These are phyloP conservation scores for Vimba vimba DNA, from an alignment of 2,113 vertebrate species.

Conservation along the genomic window DNA sequence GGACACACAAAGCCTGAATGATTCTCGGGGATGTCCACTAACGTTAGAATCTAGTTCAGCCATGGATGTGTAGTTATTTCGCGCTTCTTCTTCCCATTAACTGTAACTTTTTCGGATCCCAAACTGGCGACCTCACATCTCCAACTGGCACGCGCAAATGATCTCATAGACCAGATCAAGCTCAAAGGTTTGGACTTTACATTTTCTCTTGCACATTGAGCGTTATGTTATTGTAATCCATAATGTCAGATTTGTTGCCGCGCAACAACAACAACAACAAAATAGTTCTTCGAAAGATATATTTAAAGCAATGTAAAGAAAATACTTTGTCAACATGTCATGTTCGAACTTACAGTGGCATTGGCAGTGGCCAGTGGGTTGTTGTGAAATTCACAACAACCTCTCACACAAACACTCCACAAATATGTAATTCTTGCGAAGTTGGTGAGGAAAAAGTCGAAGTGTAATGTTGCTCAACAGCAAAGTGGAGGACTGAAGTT, in stretches of 20 bases:
- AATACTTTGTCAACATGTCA: neutral
- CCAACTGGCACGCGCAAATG: slow-evolving; percentile 54
- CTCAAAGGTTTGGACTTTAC: slow-evolving; percentile 62
- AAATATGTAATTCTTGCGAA: neutral
- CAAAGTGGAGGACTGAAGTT: neutral
- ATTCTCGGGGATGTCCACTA: neutral
- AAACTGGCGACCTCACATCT: slow-evolving; percentile 48
- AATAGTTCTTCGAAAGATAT: neutral
- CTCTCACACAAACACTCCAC: neutral
- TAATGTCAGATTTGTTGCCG: neutral
- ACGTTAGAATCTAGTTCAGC: slow-evolving; percentile 18
- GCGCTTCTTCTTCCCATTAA: neutral
- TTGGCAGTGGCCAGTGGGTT: neutral
- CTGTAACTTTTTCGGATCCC: slow-evolving; percentile 29
- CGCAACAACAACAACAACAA: neutral
- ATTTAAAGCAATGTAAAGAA: neutral
- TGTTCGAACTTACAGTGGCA: no score
- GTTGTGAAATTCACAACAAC: neutral
- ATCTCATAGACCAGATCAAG: slow-evolving; percentile 54
- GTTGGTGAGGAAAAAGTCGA: neutral
- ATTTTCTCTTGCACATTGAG: neutral
- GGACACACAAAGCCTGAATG: slow-evolving; percentile 11
- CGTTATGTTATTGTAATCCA: neutral
- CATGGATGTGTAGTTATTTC: slow-evolving; percentile 48
- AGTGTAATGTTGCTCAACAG: neutral